Percentiles rank a stretch among this genome's conserved stretches.
These are phyloP conservation scores for Apoderus coryli DNA, from an alignment of 2,888 invertebrate species.

Conservation along the genomic window DNA sequence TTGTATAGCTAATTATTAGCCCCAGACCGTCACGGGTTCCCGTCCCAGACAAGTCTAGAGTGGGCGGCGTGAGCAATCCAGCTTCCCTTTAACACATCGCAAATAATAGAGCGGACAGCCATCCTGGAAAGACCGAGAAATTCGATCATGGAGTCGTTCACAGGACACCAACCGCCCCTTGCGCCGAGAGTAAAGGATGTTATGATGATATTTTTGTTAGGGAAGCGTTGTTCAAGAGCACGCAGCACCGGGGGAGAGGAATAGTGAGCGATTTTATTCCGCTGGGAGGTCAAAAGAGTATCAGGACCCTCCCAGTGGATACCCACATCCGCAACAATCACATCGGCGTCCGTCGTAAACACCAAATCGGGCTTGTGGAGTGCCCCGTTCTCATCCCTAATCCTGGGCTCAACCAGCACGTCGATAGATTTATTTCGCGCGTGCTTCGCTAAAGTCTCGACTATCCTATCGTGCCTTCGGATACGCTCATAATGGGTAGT, in stretches of 20 bases:
- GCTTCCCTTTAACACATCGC: no score
- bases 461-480: conserved; percentile 7
- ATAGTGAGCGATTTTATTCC: conserved; percentile 2
- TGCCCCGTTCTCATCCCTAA: conserved; percentile 1
- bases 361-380: conserved; percentile 7
- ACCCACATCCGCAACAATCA: conserved; percentile 3
- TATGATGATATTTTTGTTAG: neutral
- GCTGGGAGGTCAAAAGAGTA: neutral
- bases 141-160: no score
- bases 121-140: no score
- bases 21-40: no score
- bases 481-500: no score
- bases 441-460: neutral
- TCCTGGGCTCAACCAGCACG: conserved; percentile 3
- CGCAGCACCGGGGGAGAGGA: neutral
- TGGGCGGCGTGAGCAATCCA: no score
- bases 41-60: no score
- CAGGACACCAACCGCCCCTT: conserved; percentile 6
- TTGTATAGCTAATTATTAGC: no score
- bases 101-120: no score
- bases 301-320: conserved; percentile 3
- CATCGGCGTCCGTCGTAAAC: neutral
- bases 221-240: neutral
- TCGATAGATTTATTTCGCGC: neutral
- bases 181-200: conserved; percentile 2